Conservation (phyloP, 2,113 vertebrate genomes). For the Rhynchopsitta pachyrhyncha region DNA sequence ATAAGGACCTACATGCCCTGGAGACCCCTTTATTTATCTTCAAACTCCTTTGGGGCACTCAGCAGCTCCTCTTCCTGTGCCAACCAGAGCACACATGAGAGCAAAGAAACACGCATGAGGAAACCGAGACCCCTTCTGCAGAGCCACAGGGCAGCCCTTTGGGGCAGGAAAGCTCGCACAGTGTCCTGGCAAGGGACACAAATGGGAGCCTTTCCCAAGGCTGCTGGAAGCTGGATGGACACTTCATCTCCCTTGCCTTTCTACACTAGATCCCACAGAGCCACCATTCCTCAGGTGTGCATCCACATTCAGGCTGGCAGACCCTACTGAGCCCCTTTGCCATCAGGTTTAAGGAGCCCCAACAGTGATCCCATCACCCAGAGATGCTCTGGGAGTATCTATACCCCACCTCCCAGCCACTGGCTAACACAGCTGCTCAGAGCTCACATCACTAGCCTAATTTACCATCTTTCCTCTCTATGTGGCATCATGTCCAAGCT, state of each 20-base stretch:
- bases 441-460: neutral
- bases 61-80: neutral
- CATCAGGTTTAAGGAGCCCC: neutral
- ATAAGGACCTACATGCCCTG: neutral
- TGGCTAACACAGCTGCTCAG: neutral
- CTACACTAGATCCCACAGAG: neutral
- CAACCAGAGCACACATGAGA: neutral
- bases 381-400: neutral
- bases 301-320: neutral
- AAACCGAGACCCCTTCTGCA: neutral
- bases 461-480: neutral
- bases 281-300: neutral
- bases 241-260: neutral
- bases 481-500: rapidly evolving
- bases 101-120: neutral
- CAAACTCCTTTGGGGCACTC: neutral
- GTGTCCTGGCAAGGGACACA: neutral
- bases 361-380: neutral
- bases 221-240: neutral
- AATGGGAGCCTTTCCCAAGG: neutral
- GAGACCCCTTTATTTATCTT: neutral
- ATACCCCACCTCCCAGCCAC: neutral
- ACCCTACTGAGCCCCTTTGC: neutral
- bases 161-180: neutral
- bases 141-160: rapidly evolving